Conservation (phyloP, 2,113 vertebrate genomes). For the Notarius quadriscutis region DNA sequence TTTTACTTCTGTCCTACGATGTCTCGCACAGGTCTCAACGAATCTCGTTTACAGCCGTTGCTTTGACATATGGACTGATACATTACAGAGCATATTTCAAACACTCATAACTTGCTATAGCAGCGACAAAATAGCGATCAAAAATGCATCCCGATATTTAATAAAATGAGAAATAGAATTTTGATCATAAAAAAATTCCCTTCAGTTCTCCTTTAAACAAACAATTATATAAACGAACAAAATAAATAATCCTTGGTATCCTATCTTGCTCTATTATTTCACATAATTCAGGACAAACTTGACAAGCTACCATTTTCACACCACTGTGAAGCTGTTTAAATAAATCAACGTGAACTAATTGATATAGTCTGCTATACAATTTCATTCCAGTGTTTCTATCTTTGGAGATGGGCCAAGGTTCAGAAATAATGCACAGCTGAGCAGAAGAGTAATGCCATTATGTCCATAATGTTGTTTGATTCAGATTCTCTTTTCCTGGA, state of each 20-base stretch:
- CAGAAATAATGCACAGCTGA: not conserved
- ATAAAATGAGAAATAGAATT: too few relatives aligned
- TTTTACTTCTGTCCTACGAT: too few relatives aligned
- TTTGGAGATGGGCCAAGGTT: not conserved
- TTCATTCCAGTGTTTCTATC: not conserved
- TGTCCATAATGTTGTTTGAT: too few relatives aligned
- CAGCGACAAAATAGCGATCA: too few relatives aligned
- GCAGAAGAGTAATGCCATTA: not conserved
- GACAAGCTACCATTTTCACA: not conserved
- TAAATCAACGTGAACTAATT: not conserved
- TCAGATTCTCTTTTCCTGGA: not conserved
- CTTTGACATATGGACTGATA: too few relatives aligned
- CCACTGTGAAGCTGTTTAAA: not conserved
- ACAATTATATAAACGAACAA: not conserved
- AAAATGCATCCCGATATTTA: too few relatives aligned
- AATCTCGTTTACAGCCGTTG: too few relatives aligned
- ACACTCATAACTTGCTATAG: too few relatives aligned
- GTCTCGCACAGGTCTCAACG: too few relatives aligned
- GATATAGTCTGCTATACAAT: not conserved
- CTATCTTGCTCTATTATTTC: not conserved
- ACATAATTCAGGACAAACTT: not conserved
- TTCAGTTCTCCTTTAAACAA: too few relatives aligned
- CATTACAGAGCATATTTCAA: too few relatives aligned
- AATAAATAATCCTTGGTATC: not conserved
- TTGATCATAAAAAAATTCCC: too few relatives aligned